phyloP scores from a whole-genome alignment of 2,797 vertebrate genomes.

The Hemibagrus guttatus region DNA sequence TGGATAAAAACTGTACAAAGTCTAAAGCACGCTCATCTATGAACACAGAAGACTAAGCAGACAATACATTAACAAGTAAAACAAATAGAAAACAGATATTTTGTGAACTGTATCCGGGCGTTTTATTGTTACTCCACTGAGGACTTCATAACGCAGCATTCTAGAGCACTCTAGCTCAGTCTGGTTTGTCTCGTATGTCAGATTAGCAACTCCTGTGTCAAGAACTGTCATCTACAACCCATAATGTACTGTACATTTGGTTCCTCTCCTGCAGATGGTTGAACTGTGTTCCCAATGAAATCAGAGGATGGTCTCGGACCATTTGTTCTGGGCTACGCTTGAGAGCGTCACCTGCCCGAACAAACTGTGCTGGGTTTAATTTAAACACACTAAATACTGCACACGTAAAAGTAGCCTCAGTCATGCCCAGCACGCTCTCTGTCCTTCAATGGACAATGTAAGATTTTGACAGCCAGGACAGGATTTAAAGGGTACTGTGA shows the following conservation, averaged over 20 bases:
- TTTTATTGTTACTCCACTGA: neutral
- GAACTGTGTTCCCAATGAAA: neutral
- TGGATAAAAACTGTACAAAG: neutral
- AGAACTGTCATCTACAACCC: neutral
- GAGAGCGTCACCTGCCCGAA: neutral
- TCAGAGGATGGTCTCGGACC: neutral
- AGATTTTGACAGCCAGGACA: slow-evolving; percentile 24
- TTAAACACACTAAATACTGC: slow-evolving; percentile 3
- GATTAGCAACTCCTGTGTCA: neutral
- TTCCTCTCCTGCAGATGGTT: neutral
- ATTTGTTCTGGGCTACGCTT: neutral
- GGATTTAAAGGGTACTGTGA: slow-evolving; percentile 54
- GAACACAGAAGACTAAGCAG: neutral
- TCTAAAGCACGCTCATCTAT: neutral
- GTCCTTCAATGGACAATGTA: neutral
- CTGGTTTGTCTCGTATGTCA: neutral
- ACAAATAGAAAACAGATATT: neutral
- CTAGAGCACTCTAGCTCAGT: neutral
- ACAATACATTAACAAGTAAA: neutral
- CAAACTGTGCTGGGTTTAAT: neutral
- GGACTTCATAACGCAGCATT: neutral
- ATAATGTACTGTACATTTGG: neutral
- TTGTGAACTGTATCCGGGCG: neutral
- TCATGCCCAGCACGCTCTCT: neutral
- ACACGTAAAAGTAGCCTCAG: slow-evolving; percentile 11